Percentiles rank a stretch among this genome's conserved stretches.
Evolutionary conservation across 2,888 invertebrate species (phyloP).

Genomic region (Sinopyrophorus schimmeli): DNA sequence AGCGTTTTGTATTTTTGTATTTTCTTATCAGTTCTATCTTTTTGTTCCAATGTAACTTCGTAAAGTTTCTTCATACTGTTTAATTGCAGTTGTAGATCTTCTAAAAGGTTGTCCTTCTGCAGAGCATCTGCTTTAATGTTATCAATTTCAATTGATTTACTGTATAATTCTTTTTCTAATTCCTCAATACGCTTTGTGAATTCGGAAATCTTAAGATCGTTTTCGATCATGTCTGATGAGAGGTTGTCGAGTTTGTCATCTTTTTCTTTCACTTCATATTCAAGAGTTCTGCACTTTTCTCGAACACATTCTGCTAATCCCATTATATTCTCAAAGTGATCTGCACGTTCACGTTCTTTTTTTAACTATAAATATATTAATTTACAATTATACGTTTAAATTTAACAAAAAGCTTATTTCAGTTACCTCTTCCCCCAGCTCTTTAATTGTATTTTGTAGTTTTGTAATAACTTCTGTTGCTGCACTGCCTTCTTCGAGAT

Average conservation of each 20-base stretch:
- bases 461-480: constrained; percentile 6
- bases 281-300: constrained; percentile 27
- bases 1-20: constrained; percentile 54
- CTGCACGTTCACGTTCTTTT: constrained; percentile 37
- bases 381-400: not conserved
- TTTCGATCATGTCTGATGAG: constrained; percentile 46
- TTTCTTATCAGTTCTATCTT: constrained; percentile 56
- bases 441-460: constrained; percentile 14
- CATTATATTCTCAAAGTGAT: constrained; percentile 27
- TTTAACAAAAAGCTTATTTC: not conserved
- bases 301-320: constrained; percentile 23
- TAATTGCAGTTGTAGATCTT: constrained; percentile 32
- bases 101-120: constrained; percentile 28
- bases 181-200: constrained; percentile 30
- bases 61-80: constrained; percentile 39
- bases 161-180: constrained; percentile 42
- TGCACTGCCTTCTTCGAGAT: not conserved
- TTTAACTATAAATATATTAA: constrained; percentile 31
- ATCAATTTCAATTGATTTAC: constrained; percentile 43
- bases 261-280: constrained; percentile 44
- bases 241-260: constrained; percentile 48
- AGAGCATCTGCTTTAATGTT: constrained; percentile 11
- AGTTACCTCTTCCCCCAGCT: constrained; percentile 18
- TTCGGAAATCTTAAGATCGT: constrained; percentile 42
- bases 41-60: constrained; percentile 40